Conservation (phyloP, 2,888 invertebrate species). For the Fragum fragum region DNA sequence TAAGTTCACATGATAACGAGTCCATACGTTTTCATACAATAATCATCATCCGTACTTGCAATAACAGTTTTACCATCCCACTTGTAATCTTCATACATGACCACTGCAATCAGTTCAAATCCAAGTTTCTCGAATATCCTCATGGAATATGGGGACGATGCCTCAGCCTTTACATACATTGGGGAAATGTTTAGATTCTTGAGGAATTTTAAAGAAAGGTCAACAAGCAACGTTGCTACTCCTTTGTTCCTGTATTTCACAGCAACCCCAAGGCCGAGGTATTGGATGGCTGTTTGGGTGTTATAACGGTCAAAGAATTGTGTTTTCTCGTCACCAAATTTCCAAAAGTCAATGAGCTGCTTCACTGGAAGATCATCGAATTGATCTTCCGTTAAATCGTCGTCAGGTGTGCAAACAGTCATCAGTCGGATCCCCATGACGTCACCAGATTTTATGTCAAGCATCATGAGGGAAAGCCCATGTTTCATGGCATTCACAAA, state of each 20-base stretch:
- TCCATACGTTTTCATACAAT: neutral
- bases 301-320: slow-evolving; percentile 39
- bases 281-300: slow-evolving; percentile 33
- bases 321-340: neutral
- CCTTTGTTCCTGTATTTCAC: slow-evolving; percentile 38
- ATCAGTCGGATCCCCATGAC: slow-evolving; percentile 39
- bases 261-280: slow-evolving; percentile 41
- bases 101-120: slow-evolving; percentile 43
- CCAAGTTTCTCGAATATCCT: slow-evolving; percentile 45
- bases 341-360: slow-evolving; percentile 30
- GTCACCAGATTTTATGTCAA: slow-evolving; percentile 30
- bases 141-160: slow-evolving; percentile 39
- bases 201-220: slow-evolving; percentile 29
- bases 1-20: too few relatives aligned
- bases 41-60: neutral
- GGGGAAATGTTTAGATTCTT: slow-evolving; percentile 26
- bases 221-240: slow-evolving; percentile 31
- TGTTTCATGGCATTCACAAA: slow-evolving; percentile 14
- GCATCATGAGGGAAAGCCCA: slow-evolving; percentile 38
- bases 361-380: slow-evolving; percentile 18
- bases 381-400: neutral
- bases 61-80: slow-evolving; percentile 34
- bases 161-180: slow-evolving; percentile 33
- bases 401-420: neutral
- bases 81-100: slow-evolving; percentile 36